Evolutionary conservation across 30 jellyfish, hydroid and myxozoan genomes (phyloP), one percentile per base, ranked within the genome.

Genomic region (Sanderia malayensis): DNA sequence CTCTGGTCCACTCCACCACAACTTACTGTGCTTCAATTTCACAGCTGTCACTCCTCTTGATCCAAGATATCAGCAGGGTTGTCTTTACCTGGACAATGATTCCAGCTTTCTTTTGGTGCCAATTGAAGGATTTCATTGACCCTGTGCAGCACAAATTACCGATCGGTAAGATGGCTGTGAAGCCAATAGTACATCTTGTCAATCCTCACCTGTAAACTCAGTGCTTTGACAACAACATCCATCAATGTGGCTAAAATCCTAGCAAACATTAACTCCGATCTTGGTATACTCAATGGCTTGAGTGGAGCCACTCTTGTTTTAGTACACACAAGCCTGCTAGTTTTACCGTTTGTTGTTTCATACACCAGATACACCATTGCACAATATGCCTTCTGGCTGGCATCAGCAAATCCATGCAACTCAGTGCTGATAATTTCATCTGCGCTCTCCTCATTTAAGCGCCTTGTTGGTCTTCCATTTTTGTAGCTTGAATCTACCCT

Each of bases 51-150:
- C n/a, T n/a, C n/a, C n/a, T 10, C 77, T 68, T 8, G 76, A 28
- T 8, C 60, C 76, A 7, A 64, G 19, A n/a, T n/a, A 58, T 76
- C 88, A 11, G 85, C 88, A 33, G 88, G 84, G 37, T 76, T 76
- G 26, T 49, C 17, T 9, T 37, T 31, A 0, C 88, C 88, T 17
- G 86, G 59, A 79, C 46, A n/a, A 44, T 79, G 91, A 11, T 45
- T 61, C 85, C 87, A 70, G 22, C 33, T n/a, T 15, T 27, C 61
- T 28, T 81, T 69, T 2, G n/a, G 20, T 1, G 79, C 2, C 2
- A 64, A 0, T 9, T 52, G 55, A 67, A 66, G 49, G 20, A 79
- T 79, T 31, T 79, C 75, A 67, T 79, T 78, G 0, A 78, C 82
- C 19, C 89, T 44, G 58, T 52, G 84, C 57, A 62, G 83, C 41